Conservation (phyloP, 2,797 vertebrate species). For the Lacerta bilineata region DNA sequence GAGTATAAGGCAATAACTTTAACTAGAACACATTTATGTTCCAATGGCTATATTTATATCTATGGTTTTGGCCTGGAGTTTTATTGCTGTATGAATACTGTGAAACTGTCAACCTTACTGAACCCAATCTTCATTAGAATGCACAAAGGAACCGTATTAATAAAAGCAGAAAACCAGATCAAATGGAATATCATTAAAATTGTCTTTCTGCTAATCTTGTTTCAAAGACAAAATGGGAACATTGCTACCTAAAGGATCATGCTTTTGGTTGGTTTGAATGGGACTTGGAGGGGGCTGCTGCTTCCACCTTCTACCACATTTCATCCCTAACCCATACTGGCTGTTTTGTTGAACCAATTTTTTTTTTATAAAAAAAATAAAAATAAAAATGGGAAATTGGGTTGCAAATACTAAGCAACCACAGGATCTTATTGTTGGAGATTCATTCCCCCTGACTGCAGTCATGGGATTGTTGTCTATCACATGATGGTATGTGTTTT, state of each 20-base stretch:
- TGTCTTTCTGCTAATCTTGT: background rate
- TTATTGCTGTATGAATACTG: conserved; percentile 1
- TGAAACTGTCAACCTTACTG: background rate
- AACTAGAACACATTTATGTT: conserved; percentile 4
- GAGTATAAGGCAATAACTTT: conserved; percentile 34
- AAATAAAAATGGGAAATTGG: background rate
- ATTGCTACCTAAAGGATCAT: background rate
- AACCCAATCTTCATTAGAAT: conserved; percentile 16
- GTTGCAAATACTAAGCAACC: background rate
- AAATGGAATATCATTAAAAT: conserved; percentile 2
- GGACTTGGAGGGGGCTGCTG: background rate
- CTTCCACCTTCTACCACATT: background rate
- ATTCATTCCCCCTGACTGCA: too few relatives aligned
- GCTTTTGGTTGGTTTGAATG: background rate
- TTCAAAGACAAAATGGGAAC: background rate
- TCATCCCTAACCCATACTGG: background rate
- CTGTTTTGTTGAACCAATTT: background rate
- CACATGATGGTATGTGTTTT: too few relatives aligned
- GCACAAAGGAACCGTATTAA: conserved; percentile 3
- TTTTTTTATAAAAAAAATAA: too few relatives aligned
- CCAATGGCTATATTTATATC: conserved; percentile 12
- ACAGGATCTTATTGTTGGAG: too few relatives aligned
- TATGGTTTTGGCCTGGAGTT: conserved; percentile 34
- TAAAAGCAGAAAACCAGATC: background rate
- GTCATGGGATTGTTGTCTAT: too few relatives aligned